A percentile compares a stretch with the other conserved stretches of the same genome.
phyloP scores from a whole-genome alignment of 2,888 invertebrate species.

The Hybos culiciformis region DNA sequence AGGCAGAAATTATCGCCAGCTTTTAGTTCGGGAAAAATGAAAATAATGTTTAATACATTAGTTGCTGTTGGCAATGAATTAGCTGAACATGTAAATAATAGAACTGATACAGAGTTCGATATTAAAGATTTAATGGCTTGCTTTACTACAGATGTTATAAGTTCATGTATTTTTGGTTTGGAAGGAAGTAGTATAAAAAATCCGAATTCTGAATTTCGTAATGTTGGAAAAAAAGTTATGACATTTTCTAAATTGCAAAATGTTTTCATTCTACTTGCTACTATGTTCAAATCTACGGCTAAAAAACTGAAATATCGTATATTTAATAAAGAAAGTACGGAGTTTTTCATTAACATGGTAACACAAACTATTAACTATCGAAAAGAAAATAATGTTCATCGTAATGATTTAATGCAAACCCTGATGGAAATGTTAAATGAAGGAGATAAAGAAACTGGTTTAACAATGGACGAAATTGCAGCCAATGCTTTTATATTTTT shows the following conservation, averaged over 20 bases:
- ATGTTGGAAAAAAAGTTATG: slow-evolving; percentile 11
- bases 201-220: slow-evolving; percentile 22
- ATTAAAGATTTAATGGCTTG: slow-evolving; percentile 12
- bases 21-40: slow-evolving; percentile 15
- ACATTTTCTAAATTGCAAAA: slow-evolving; percentile 6
- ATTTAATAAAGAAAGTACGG: slow-evolving; percentile 7
- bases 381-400: slow-evolving; percentile 11
- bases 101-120: slow-evolving; percentile 7
- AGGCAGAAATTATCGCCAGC: slow-evolving; percentile 13
- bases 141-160: slow-evolving; percentile 15
- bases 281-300: slow-evolving; percentile 4
- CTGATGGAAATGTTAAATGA: slow-evolving; percentile 12
- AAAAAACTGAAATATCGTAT: slow-evolving; percentile 5
- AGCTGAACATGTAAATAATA: slow-evolving; percentile 3
- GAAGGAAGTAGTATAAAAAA: slow-evolving; percentile 26
- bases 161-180: slow-evolving; percentile 30
- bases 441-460: neutral
- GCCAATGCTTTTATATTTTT: slow-evolving; percentile 39
- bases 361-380: slow-evolving; percentile 12
- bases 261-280: slow-evolving; percentile 6
- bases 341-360: slow-evolving; percentile 12
- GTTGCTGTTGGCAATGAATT: slow-evolving; percentile 11
- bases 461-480: slow-evolving; percentile 32
- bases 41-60: slow-evolving; percentile 14
- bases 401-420: slow-evolving; percentile 15